phyloP scores from a whole-genome alignment of 1,140 invertebrate species.

The Choristoneura fumiferana region DNA sequence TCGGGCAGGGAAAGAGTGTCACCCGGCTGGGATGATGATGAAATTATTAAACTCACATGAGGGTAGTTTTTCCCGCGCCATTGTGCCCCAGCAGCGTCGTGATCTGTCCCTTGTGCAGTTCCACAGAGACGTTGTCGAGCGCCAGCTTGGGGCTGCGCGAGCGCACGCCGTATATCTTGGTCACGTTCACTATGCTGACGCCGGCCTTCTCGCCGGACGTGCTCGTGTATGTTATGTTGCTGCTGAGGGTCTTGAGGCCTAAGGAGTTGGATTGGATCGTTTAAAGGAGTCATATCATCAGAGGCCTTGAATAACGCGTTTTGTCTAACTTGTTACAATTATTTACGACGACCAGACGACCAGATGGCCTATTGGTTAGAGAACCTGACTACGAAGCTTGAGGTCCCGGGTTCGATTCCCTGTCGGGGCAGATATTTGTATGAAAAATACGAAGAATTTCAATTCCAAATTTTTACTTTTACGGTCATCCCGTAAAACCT shows the following conservation, averaged over 20 bases:
- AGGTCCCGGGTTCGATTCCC: too few relatives aligned
- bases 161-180: conserved; percentile 53
- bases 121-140: conserved; percentile 85
- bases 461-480: too few relatives aligned
- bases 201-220: conserved; percentile 59
- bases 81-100: conserved; percentile 91
- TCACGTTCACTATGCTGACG: conserved; percentile 63
- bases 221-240: conserved; percentile 47
- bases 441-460: too few relatives aligned
- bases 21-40: too few relatives aligned
- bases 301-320: too few relatives aligned
- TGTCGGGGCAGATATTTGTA: too few relatives aligned
- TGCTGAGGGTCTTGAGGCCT: conserved; percentile 51
- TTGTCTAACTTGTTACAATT: too few relatives aligned
- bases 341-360: too few relatives aligned
- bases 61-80: conserved; percentile 91
- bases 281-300: not conserved
- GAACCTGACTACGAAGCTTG: too few relatives aligned
- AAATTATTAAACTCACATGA: conserved; percentile 84
- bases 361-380: too few relatives aligned
- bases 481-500: too few relatives aligned
- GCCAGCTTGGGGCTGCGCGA: conserved; percentile 62
- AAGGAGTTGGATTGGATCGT: not conserved
- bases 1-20: too few relatives aligned
- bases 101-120: conserved; percentile 83